phyloP scores from a whole-genome alignment of 2,113 vertebrate species.

The Odobenus rosmarus region DNA sequence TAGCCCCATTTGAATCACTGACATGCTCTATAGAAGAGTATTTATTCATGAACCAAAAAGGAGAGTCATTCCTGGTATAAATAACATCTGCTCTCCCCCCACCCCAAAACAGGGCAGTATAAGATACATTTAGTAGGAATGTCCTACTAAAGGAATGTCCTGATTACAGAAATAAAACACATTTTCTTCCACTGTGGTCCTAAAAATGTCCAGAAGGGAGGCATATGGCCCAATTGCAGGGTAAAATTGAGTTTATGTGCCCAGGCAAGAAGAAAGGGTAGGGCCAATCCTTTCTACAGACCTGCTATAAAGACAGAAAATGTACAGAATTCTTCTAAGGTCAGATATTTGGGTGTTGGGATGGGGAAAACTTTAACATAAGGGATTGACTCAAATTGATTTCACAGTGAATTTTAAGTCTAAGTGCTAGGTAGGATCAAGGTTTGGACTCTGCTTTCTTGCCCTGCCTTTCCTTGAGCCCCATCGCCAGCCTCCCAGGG shows the following conservation, averaged over 20 bases:
- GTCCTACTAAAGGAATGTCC: conserved; percentile 61
- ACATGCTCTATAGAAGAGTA: not conserved
- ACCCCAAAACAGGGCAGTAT: not conserved
- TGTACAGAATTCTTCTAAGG: not conserved
- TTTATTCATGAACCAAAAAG: not conserved
- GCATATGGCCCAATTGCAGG: conserved; percentile 8
- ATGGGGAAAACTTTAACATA: not conserved
- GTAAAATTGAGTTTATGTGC: not conserved
- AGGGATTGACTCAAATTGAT: not conserved
- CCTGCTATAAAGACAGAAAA: not conserved
- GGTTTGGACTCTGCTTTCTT: not conserved
- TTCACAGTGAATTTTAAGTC: not conserved
- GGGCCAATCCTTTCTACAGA: not conserved
- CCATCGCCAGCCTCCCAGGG: rapidly evolving
- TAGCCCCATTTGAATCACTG: not conserved
- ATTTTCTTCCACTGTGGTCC: not conserved
- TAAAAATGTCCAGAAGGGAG: conserved; percentile 24
- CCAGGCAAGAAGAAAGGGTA: not conserved
- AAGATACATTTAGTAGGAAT: not conserved
- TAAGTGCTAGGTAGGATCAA: not conserved
- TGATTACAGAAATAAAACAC: conserved; percentile 65
- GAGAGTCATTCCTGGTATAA: not conserved
- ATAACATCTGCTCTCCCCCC: not conserved
- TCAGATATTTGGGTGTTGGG: not conserved
- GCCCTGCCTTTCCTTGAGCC: not conserved